These are phyloP conservation scores for Nephrocerus scutellatus DNA, from an alignment of 2,888 invertebrate species.

Conservation along the genomic window DNA sequence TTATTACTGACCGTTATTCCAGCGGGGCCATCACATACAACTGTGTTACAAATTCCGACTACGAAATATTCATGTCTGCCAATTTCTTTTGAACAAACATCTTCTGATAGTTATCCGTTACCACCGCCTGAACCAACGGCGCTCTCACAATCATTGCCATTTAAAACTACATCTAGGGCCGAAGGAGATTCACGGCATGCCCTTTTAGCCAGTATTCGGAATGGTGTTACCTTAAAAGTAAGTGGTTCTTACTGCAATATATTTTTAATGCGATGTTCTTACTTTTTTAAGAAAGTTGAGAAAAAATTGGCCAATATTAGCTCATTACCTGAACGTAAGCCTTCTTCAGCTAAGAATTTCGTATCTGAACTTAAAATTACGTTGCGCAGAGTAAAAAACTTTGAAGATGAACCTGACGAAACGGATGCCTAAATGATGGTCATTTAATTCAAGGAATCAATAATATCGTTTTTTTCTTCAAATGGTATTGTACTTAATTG, in stretches of 20 bases:
- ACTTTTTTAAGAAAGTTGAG: slow-evolving; percentile 33
- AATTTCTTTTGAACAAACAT: no score
- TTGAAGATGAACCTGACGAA: slow-evolving; percentile 27
- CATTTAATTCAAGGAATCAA: no score
- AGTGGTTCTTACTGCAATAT: neutral
- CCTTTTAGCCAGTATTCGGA: slow-evolving; percentile 26
- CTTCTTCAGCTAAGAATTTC: slow-evolving; percentile 30
- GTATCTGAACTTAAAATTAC: slow-evolving; percentile 34
- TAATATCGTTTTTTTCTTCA: no score
- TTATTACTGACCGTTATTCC: no score
- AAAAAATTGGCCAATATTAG: slow-evolving; percentile 36
- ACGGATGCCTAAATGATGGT: slow-evolving; percentile 32
- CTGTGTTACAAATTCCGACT: no score
- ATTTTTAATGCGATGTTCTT: neutral
- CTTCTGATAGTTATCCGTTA: no score
- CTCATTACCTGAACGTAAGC: slow-evolving; percentile 30
- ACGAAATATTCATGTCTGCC: no score
- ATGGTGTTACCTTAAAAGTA: slow-evolving; percentile 35
- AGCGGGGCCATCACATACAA: no score
- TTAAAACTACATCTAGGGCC: neutral
- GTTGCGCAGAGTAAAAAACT: slow-evolving; percentile 28
- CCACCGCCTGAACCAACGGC: slow-evolving; percentile 6
- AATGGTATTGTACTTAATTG: no score
- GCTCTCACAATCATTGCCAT: neutral
- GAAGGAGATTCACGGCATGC: slow-evolving; percentile 2